phyloP scores from a whole-genome alignment of 2,113 vertebrate genomes.

The Girardinichthys multiradiatus region DNA sequence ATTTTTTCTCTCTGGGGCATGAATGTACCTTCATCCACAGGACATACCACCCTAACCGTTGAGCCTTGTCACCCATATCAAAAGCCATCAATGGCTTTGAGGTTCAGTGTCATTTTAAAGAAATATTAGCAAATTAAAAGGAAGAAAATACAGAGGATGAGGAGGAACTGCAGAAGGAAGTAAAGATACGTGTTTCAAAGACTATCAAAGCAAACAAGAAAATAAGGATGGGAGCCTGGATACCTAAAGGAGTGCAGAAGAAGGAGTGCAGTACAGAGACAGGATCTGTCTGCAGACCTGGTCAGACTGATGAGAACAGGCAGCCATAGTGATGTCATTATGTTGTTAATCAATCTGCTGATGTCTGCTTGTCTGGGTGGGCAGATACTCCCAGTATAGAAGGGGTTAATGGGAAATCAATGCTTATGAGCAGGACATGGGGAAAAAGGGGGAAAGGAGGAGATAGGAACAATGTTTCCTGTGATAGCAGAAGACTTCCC shows the following conservation, averaged over 20 bases:
- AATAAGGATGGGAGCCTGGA: not conserved
- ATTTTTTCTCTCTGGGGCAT: not conserved
- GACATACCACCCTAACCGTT: not conserved
- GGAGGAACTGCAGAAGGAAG: conserved; percentile 3
- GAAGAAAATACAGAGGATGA: conserved; percentile 16
- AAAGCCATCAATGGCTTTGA: conserved; percentile 47
- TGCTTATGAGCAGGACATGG: conserved; percentile 75
- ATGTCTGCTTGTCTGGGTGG: conserved; percentile 70
- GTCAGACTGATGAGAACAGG: conserved; percentile 54
- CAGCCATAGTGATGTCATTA: conserved; percentile 69
- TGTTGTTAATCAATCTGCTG: conserved; percentile 76
- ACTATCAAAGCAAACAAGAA: not conserved
- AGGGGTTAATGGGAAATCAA: conserved; percentile 85
- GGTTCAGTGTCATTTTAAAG: conserved; percentile 52
- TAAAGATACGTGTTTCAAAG: not conserved
- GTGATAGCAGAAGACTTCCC: conserved; percentile 83
- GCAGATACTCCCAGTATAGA: conserved; percentile 74
- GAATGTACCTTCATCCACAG: not conserved
- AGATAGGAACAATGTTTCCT: conserved; percentile 79
- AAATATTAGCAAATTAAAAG: conserved; percentile 54
- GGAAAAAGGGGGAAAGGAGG: conserved; percentile 54
- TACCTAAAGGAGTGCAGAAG: conserved; percentile 6
- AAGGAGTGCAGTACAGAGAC: conserved; percentile 22
- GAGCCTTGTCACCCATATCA: not conserved
- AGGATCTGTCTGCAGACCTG: conserved; percentile 30